phyloP scores from a whole-genome alignment of 1,140 invertebrate genomes.

The Megalonaias nervosa region DNA sequence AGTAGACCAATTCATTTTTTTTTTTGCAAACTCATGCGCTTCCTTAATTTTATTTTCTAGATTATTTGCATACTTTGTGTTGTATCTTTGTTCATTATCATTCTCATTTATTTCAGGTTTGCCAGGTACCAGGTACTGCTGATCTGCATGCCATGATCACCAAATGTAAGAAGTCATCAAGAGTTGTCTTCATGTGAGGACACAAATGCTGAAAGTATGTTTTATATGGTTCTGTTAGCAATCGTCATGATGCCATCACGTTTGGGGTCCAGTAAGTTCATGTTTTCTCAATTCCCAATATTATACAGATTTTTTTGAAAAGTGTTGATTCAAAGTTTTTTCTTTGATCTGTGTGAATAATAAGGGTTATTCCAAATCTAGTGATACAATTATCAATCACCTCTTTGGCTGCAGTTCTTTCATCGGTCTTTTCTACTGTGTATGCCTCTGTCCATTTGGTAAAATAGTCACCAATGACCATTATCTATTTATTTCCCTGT shows the following conservation, averaged over 20 bases:
- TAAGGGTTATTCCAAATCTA: slow-evolving; percentile 10
- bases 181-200: too few species aligned
- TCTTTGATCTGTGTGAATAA: not conserved
- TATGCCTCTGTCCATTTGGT: slow-evolving; percentile 11
- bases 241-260: not conserved
- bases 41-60: too few species aligned
- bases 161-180: too few species aligned
- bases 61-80: too few species aligned
- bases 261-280: slow-evolving; percentile 1
- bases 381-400: not conserved
- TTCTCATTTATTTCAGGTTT: too few species aligned
- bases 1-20: too few species aligned
- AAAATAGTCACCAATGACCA: too few species aligned
- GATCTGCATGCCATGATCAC: too few species aligned
- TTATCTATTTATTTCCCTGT: slow-evolving; percentile 5
- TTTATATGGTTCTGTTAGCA: not conserved
- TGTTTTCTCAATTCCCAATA: slow-evolving; percentile 7
- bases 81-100: too few species aligned
- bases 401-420: slow-evolving; percentile 2
- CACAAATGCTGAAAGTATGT: too few species aligned
- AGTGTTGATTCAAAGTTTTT: slow-evolving; percentile 6
- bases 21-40: too few species aligned
- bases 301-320: slow-evolving; percentile 3
- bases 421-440: slow-evolving; percentile 40
- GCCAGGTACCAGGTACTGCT: too few species aligned